Conservation (phyloP, 1,140 invertebrate species). For the Eurytemora carolleeae region DNA sequence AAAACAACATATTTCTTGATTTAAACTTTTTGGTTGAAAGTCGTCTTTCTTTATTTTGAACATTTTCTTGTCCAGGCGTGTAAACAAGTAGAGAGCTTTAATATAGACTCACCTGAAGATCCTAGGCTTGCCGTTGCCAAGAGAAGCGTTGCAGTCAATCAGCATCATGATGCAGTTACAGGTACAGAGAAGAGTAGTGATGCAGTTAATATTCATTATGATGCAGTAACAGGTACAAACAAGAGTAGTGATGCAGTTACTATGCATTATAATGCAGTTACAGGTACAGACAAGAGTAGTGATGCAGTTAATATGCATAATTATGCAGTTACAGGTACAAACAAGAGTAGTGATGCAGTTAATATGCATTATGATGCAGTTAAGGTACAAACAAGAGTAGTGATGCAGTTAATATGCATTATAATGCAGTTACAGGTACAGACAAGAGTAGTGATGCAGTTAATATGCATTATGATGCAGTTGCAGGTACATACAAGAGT, state of each 20-base stretch:
- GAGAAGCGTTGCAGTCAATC: constrained; percentile 8
- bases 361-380: neutral
- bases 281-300: neutral
- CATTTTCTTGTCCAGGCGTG: constrained; percentile 23
- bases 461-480: neutral
- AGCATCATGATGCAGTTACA: neutral
- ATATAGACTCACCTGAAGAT: neutral
- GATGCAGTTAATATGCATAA: constrained; percentile 37
- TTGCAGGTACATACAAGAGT: neutral
- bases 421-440: neutral
- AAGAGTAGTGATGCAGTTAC: neutral
- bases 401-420: neutral
- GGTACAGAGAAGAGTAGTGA: neutral
- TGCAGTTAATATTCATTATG: neutral
- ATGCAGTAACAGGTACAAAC: neutral
- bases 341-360: neutral
- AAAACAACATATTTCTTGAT: too few relatives aligned
- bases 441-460: neutral
- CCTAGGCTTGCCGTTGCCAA: neutral
- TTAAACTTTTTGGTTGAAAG: too few relatives aligned
- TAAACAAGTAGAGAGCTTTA: constrained; percentile 25
- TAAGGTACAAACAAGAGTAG: neutral
- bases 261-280: neutral
- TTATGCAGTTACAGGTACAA: constrained; percentile 34
- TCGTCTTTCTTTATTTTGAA: too few relatives aligned